Conservation (phyloP, 2,888 invertebrate species). For the Unio pictorum region DNA sequence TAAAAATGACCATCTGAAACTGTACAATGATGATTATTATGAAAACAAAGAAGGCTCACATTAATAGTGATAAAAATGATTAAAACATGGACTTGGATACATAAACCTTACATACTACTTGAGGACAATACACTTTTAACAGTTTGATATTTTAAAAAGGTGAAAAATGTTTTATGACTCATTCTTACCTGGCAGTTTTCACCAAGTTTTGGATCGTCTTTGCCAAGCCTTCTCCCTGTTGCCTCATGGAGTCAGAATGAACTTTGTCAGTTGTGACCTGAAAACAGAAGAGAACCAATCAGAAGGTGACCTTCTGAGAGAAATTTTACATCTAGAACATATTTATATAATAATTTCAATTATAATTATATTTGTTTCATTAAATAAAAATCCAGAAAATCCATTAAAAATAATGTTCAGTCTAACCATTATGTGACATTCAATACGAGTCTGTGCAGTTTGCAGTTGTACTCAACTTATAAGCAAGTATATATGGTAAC, state of each 20-base stretch:
- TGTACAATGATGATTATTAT: no score
- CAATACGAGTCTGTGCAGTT: no score
- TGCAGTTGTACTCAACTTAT: no score
- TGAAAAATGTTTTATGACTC: background rate
- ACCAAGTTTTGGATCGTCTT: slow-evolving; percentile 61
- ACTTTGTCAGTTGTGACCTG: slow-evolving; percentile 65
- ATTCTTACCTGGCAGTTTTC: slow-evolving; percentile 65
- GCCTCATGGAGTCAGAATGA: slow-evolving; percentile 59
- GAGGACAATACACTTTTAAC: background rate
- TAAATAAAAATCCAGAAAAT: no score
- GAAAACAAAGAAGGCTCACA: no score
- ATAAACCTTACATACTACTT: background rate
- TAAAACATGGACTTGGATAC: background rate
- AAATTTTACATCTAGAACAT: background rate
- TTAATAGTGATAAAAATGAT: background rate
- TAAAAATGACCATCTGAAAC: no score
- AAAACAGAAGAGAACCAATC: slow-evolving; percentile 6
- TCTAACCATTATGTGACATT: no score
- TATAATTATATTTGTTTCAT: no score
- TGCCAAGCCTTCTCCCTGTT: slow-evolving; percentile 57
- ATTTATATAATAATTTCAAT: background rate
- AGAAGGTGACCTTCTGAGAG: background rate
- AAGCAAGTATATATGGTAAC: no score
- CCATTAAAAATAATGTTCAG: no score
- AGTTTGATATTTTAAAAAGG: background rate